Evolutionary conservation across 2,113 vertebrate genomes (phyloP), one percentile per base, ranked within the genome.

Genomic region (Caranx ignobilis): DNA sequence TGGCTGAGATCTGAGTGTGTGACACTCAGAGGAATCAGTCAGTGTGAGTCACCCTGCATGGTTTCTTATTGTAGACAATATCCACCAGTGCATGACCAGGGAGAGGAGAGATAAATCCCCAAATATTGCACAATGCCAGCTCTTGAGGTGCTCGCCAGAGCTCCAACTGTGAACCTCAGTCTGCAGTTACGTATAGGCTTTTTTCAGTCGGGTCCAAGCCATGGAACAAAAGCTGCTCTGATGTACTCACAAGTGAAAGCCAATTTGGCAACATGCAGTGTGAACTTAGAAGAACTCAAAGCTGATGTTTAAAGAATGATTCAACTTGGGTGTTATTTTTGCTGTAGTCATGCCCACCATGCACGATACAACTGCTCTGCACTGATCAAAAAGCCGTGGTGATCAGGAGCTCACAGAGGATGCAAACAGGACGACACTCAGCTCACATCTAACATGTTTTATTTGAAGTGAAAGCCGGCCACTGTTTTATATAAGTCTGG

Each of bases 1-100:
- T 21, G 47, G 18, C 34, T 39, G 64, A 52, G 75, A 34, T 63
- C 56, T 73, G 64, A n/a, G 6, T 67, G n/a, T 71, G 16, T 67
- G 43, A 35, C 47, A 43, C 63, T 87, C 55, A 45, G 66, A 79
- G 50, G 63, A 82, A 70, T 82, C 37, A 63, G 62, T 78, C 71
- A 61, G 45, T 50, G 39, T 60, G 55, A 79, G 16, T 73, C 62
- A 82, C 65, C 19, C 43, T 19, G 26, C 26, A 26, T 26, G 19
- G 32, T 75, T 48, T 86, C 26, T 67, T 63, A 66, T 64, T 62
- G 66, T 48, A 60, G 52, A 77, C 70, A 45, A 64, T 69, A 79
- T 68, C 39, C 56, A 62, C 63, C 5, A 13, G 70, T 32, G 48
- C 81, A 26, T 77, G 60, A 60, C 37, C 41, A 41, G 35, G n/a